phyloP scores from a whole-genome alignment of 1,140 invertebrate genomes.

The Euborellia annulipes region DNA sequence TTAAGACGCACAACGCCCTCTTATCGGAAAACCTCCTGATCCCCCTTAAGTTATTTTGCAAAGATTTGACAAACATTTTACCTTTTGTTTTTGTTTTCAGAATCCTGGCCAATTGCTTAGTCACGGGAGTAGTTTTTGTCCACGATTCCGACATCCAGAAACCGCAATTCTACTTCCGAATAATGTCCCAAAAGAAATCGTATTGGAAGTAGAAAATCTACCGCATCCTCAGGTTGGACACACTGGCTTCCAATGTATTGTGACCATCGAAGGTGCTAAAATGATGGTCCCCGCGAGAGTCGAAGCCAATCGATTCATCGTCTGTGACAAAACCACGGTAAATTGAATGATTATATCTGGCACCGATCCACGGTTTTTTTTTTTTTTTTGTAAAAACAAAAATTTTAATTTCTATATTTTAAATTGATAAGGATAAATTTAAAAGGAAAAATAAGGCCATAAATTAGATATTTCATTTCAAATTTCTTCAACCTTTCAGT shows the following conservation, averaged over 20 bases:
- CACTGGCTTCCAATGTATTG: constrained; percentile 77
- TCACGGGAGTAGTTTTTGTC: constrained; percentile 62
- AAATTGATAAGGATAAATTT: no score
- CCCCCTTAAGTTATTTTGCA: no score
- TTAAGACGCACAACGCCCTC: no score
- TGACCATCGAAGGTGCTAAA: constrained; percentile 78
- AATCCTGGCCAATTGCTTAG: constrained; percentile 53
- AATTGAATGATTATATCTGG: no score
- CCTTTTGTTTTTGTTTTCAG: constrained; percentile 27
- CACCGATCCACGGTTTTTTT: no score
- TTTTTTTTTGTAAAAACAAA: no score
- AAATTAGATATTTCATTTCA: no score
- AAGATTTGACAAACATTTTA: no score
- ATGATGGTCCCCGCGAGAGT: constrained; percentile 74
- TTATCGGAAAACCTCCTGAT: no score
- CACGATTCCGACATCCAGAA: constrained; percentile 50
- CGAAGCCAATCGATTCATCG: constrained; percentile 61
- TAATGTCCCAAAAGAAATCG: constrained; percentile 74
- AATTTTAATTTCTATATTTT: no score
- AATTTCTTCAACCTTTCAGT: no score
- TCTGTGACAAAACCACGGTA: constrained; percentile 75
- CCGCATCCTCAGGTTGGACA: constrained; percentile 72
- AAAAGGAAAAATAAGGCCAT: no score
- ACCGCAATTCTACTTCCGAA: constrained; percentile 65
- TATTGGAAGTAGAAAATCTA: constrained; percentile 76